Conservation (phyloP, 2,888 invertebrate species). For the Drosophila tripunctata region DNA sequence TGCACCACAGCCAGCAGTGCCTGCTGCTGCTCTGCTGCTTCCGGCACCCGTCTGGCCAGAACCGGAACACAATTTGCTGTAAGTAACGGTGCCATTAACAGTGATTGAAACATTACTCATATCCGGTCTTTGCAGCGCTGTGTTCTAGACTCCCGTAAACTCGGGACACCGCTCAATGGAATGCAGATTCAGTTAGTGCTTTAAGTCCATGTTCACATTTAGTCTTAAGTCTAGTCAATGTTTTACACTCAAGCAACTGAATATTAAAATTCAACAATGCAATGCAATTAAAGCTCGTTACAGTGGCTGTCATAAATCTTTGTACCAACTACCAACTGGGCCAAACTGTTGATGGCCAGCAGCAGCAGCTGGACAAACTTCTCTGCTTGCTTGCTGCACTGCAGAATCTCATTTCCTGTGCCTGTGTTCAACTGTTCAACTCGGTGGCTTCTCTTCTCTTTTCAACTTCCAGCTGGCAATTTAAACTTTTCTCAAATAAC, state of each 20-base stretch:
- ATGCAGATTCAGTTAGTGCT: neutral
- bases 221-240: constrained; percentile 67
- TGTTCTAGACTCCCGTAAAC: constrained; percentile 30
- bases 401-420: constrained; percentile 21
- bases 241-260: constrained; percentile 65
- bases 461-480: constrained; percentile 31
- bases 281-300: constrained; percentile 25
- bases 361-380: constrained; percentile 49
- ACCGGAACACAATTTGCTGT: constrained; percentile 54
- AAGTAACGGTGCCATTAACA: constrained; percentile 15
- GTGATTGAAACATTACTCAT: constrained; percentile 1
- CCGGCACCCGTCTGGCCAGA: constrained; percentile 71
- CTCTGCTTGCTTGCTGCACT: constrained; percentile 37
- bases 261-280: constrained; percentile 73
- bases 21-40: constrained; percentile 22
- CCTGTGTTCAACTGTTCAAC: neutral
- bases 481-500: constrained; percentile 60
- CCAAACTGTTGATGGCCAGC: constrained; percentile 14
- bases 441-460: neutral
- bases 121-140: constrained; percentile 40
- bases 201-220: constrained; percentile 3
- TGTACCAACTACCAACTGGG: constrained; percentile 30
- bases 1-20: constrained; percentile 47
- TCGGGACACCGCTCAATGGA: neutral
- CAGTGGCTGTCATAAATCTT: constrained; percentile 47